Base-by-base conservation (phyloP, 37 sponge, comb jelly and placozoan genomes). In the Oscarella lobularis region DNA sequence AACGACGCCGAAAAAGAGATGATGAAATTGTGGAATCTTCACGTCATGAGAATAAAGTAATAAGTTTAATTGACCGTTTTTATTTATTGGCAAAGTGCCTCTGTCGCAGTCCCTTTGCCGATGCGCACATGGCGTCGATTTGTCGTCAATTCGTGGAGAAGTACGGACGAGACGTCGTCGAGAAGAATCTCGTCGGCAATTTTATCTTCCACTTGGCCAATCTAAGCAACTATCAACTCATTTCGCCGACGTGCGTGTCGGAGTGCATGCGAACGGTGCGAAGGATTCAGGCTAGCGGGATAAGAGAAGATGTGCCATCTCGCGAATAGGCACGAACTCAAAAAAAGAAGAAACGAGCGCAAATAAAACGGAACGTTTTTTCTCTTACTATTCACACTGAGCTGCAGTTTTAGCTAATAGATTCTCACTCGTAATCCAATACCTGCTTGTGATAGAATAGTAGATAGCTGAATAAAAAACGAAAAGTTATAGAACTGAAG, bases 361-460 rank as follows among this genome's bases (percentile, higher is more conserved):
- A n/a, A n/a, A n/a, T n/a, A n/a, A n/a, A n/a, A n/a, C n/a, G n/a
- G n/a, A n/a, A n/a, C n/a, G n/a, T n/a, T n/a, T n/a, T n/a, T n/a
- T n/a, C n/a, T n/a, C n/a, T n/a, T n/a, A n/a, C n/a, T n/a, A n/a
- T n/a, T n/a, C n/a, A 27, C 60, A 27, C 20, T 48, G 60, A 27
- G 9, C 9, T 48, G 20, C 60, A 20, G 9, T 48, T 48, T 48
- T 48, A 20, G 9, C 20, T 48, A 27, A 20, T 48, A 34, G 33
- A 31, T 40, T 9, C 3, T 70, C 35, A 83, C 31, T 83, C 81
- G 72, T 95, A 95, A 67, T 93, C 91, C 9, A 93, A 76, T 5
- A 93, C 83, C 38, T 90, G 84, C 83, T 93, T 90, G 81, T 98
- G 99, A 76, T 98, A 98, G 73, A 94, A 94, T 38, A 98, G 79